A percentile compares a stretch with the other conserved stretches of the same genome.
Evolutionary conservation across 2,797 vertebrate species (phyloP).

Genomic region (Discoglossus pictus): DNA sequence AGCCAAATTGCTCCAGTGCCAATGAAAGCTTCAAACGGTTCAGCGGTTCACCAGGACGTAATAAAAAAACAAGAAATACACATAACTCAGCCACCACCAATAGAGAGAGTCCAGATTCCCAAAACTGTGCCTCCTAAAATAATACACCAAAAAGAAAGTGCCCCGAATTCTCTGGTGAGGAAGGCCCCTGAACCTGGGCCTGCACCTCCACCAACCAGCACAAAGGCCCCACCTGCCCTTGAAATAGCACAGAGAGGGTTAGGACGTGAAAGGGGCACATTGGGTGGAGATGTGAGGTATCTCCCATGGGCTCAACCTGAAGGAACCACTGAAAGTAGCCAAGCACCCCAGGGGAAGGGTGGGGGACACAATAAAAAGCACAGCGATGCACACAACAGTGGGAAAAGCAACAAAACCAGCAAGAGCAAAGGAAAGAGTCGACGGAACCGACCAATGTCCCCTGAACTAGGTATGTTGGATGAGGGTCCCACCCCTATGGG

Average conservation of each 20-base stretch:
- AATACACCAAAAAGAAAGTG: slow-evolving; percentile 17
- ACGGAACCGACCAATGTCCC: slow-evolving; percentile 84
- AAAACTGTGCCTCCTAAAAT: slow-evolving; percentile 4
- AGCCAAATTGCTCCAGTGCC: slow-evolving; percentile 49
- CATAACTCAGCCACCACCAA: slow-evolving; percentile 60
- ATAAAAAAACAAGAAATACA: slow-evolving; percentile 28
- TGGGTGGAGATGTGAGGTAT: slow-evolving; percentile 17
- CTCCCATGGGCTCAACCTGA: slow-evolving; percentile 15
- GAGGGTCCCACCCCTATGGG: too few species aligned
- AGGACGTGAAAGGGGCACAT: slow-evolving; percentile 57
- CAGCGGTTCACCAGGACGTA: slow-evolving; percentile 28
- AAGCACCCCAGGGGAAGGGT: slow-evolving; percentile 12
- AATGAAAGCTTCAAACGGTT: slow-evolving; percentile 39
- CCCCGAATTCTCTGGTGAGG: slow-evolving; percentile 6
- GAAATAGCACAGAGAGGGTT: slow-evolving; percentile 52
- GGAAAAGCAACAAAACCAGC: slow-evolving; percentile 61
- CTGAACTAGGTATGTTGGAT: slow-evolving; percentile 83
- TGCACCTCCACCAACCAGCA: slow-evolving; percentile 55
- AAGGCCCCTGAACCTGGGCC: slow-evolving; percentile 18
- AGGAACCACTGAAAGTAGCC: slow-evolving; percentile 3
- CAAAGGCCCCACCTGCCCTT: slow-evolving; percentile 52
- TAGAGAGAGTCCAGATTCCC: slow-evolving; percentile 56
- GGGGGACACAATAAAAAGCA: slow-evolving; percentile 50
- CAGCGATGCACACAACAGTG: slow-evolving; percentile 50
- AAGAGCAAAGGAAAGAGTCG: slow-evolving; percentile 84